Percentiles rank a stretch among this genome's conserved stretches.
Conservation (phyloP, 2,113 vertebrate genomes). For the Dissostichus mawsoni region DNA sequence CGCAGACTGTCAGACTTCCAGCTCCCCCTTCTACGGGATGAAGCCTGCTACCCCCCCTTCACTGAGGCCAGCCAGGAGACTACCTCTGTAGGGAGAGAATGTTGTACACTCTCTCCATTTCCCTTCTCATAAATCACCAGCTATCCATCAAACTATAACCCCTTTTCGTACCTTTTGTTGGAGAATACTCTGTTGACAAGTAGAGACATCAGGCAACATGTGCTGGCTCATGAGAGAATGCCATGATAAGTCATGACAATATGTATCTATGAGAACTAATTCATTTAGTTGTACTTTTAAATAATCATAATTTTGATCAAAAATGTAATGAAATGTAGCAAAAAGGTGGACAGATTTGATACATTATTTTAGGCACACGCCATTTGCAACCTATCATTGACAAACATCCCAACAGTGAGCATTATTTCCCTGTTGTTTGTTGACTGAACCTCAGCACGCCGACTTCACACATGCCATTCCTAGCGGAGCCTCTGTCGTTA, state of each 20-base stretch:
- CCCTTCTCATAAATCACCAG: constrained; percentile 57
- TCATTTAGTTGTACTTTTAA: background rate
- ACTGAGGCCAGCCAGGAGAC: constrained; percentile 46
- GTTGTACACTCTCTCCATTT: constrained; percentile 44
- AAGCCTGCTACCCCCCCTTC: constrained; percentile 16
- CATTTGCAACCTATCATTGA: background rate
- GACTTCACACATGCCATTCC: constrained; percentile 51
- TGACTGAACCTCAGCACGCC: background rate
- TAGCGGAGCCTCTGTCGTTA: constrained; percentile 64
- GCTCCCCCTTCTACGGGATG: constrained; percentile 22
- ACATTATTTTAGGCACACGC: no score
- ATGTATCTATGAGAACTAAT: background rate
- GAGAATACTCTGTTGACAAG: constrained; percentile 29
- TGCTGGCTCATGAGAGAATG: background rate
- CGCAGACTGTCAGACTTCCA: constrained; percentile 50
- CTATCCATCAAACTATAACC: constrained; percentile 27
- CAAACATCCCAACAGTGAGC: background rate
- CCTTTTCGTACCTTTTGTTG: constrained; percentile 1
- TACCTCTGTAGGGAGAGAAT: constrained; percentile 36
- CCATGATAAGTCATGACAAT: background rate
- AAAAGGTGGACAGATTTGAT: background rate
- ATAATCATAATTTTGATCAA: background rate
- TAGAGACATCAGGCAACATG: background rate
- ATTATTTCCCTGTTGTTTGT: background rate
- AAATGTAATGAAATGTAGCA: background rate